phyloP scores from a whole-genome alignment of 2,797 vertebrate genomes.

The Xiphorhynchus erythropygius region DNA sequence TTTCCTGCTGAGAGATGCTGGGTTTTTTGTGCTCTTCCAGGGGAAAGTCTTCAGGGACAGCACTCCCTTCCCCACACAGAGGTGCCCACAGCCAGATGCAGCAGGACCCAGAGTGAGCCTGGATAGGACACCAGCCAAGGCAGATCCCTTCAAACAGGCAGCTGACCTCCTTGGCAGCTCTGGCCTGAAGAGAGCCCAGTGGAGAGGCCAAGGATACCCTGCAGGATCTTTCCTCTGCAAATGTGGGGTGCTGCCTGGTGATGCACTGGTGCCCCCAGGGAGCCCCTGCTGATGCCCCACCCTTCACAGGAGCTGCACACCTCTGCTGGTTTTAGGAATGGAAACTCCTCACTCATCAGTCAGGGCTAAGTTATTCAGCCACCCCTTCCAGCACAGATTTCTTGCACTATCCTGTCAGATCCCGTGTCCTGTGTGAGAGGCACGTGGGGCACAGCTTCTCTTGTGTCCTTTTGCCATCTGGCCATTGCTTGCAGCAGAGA shows the following conservation, averaged over 20 bases:
- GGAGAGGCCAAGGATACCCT: not conserved
- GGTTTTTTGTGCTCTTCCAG: not conserved
- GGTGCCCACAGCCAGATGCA: not conserved
- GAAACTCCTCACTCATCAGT: not conserved
- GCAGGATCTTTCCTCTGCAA: not conserved
- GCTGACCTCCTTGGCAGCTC: not conserved
- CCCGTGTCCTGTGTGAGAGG: not conserved
- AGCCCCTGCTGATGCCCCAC: not conserved
- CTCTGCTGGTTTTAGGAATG: no score
- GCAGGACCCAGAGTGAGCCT: not conserved
- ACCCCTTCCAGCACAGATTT: not conserved
- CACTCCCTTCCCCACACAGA: not conserved
- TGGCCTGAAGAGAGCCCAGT: not conserved
- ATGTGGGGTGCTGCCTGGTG: fast-evolving
- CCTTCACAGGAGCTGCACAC: not conserved
- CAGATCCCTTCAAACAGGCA: not conserved
- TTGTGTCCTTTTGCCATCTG: not conserved
- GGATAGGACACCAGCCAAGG: not conserved
- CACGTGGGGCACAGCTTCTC: not conserved
- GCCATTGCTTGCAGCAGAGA: not conserved
- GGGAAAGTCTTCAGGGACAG: not conserved
- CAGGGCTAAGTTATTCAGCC: not conserved
- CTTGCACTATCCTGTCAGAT: not conserved
- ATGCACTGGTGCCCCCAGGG: not conserved
- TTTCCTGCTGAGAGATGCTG: not conserved